Conservation (phyloP, 2,113 vertebrate species). For the Syngnathus typhle region DNA sequence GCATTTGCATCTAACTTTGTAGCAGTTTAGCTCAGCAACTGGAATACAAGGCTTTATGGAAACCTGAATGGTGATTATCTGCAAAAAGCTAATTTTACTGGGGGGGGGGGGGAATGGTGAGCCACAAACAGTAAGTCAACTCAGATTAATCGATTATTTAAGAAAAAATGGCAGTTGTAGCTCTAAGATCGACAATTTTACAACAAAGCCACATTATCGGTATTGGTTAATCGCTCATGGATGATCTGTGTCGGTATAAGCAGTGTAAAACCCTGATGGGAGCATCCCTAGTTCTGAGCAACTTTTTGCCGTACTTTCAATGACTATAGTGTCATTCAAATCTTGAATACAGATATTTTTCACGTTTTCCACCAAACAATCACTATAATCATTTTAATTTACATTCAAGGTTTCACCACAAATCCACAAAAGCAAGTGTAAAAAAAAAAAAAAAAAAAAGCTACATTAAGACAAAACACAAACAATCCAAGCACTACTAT, state of each 20-base stretch:
- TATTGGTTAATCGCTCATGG: too few species aligned
- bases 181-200: too few species aligned
- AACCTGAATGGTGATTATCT: too few species aligned
- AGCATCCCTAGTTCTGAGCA: background rate
- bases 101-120: too few species aligned
- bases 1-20: too few species aligned
- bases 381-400: conserved; percentile 49
- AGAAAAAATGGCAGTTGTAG: too few species aligned
- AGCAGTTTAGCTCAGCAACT: too few species aligned
- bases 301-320: conserved; percentile 16
- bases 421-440: conserved; percentile 43
- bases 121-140: too few species aligned
- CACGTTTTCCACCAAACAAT: conserved; percentile 42
- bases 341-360: conserved; percentile 38
- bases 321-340: conserved; percentile 37
- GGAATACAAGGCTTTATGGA: too few species aligned
- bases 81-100: too few species aligned
- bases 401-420: conserved; percentile 35
- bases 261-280: background rate
- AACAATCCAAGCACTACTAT: conserved; percentile 93
- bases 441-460: conserved; percentile 21
- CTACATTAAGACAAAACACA: conserved; percentile 67
- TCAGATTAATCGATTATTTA: too few species aligned
- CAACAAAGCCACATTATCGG: too few species aligned
- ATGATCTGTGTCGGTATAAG: background rate